Conservation (phyloP, 2,113 vertebrate species). For the Probosciger aterrimus region DNA sequence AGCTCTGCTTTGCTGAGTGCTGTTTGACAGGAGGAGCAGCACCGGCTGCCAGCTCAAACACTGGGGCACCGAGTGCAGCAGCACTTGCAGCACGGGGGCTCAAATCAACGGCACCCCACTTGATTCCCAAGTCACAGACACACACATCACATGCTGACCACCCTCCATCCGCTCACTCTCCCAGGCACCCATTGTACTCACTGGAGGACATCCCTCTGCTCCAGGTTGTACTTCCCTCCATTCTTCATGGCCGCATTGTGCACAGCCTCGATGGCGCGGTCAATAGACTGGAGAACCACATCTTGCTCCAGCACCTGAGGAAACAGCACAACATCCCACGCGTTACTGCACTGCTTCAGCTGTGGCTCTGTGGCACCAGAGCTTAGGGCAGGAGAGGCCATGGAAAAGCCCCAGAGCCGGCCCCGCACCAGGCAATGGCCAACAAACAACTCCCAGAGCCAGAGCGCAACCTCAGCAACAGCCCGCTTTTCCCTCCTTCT, state of each 20-base stretch:
- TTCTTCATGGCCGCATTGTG: conserved; percentile 95
- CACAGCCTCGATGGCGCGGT: conserved; percentile 94
- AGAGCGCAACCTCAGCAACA: neutral
- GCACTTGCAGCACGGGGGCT: neutral
- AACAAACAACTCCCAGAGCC: neutral
- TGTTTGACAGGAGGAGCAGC: neutral
- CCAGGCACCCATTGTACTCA: conserved; percentile 65
- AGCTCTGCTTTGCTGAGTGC: neutral
- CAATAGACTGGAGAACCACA: conserved; percentile 94
- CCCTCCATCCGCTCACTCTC: neutral
- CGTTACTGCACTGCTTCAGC: neutral
- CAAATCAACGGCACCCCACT: fast-evolving
- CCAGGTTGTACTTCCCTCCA: conserved; percentile 95
- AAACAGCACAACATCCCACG: neutral
- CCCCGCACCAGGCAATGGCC: fast-evolving
- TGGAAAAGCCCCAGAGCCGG: neutral
- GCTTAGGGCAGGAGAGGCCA: neutral
- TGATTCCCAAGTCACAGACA: neutral
- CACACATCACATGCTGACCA: neutral
- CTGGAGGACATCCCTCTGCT: conserved; percentile 96
- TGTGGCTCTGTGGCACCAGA: neutral
- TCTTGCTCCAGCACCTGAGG: conserved; percentile 91
- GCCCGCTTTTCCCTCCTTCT: neutral
- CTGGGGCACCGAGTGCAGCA: neutral
- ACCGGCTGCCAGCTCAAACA: neutral